A percentile compares a stretch with the other conserved stretches of the same genome.
Evolutionary conservation across 2,113 vertebrate genomes (phyloP).

Genomic region (Myiozetetes cayanensis): DNA sequence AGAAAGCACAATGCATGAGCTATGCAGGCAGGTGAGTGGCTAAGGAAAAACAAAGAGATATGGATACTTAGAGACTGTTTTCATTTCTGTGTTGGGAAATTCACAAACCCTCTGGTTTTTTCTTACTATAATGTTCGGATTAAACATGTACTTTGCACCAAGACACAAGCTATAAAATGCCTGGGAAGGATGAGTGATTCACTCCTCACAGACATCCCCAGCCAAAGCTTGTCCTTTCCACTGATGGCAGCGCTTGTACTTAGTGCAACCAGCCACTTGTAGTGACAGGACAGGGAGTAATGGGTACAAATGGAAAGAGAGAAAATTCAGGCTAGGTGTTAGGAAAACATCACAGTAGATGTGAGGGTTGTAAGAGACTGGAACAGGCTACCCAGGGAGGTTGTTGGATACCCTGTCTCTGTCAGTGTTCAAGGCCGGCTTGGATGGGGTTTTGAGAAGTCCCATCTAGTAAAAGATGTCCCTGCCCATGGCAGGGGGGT

Average conservation of each 20-base stretch:
- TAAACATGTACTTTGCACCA: background rate
- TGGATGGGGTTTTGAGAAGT: background rate
- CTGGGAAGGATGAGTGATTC: background rate
- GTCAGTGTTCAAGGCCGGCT: background rate
- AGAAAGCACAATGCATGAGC: accelerated
- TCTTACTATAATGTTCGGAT: accelerated
- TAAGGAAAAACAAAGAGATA: background rate
- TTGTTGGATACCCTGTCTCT: background rate
- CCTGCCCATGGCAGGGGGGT: accelerated
- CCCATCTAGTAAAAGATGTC: background rate
- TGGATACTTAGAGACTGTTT: background rate
- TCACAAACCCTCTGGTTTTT: background rate
- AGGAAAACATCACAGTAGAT: background rate
- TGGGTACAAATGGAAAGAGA: background rate
- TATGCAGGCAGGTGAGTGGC: accelerated
- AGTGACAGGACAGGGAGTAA: background rate
- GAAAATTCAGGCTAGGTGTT: background rate
- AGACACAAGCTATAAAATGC: background rate
- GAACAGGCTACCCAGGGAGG: background rate
- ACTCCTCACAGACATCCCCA: background rate
- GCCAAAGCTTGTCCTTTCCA: background rate
- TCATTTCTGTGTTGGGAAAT: background rate
- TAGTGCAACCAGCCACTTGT: background rate
- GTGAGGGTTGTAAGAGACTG: background rate
- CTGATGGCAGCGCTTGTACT: background rate